These are phyloP conservation scores for Andrena hattorfiana DNA, from an alignment of 2,888 invertebrate species.

Conservation along the genomic window DNA sequence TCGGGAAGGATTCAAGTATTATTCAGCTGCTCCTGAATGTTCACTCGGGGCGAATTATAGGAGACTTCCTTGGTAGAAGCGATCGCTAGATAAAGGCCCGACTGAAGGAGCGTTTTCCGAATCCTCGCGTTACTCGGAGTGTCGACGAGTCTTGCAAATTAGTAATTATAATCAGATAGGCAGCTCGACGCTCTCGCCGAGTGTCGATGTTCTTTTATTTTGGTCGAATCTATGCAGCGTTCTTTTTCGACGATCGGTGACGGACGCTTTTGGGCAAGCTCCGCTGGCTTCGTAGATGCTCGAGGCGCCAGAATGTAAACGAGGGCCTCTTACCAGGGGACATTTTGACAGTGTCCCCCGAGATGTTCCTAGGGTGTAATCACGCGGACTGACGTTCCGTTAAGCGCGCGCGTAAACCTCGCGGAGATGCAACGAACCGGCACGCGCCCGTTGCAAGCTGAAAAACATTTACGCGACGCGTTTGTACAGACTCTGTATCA, in stretches of 20 bases:
- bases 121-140: no score
- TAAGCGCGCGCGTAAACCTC: conserved; percentile 49
- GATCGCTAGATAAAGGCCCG: no score
- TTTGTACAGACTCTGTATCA: conserved; percentile 80
- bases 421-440: conserved; percentile 43
- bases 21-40: no score
- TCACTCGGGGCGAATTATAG: no score
- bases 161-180: no score
- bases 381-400: conserved; percentile 38
- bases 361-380: conserved; percentile 75
- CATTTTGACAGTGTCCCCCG: conserved; percentile 54
- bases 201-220: no score
- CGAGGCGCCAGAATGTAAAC: conserved; percentile 23
- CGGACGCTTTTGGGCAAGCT: neutral
- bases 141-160: no score
- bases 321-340: conserved; percentile 40
- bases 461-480: conserved; percentile 51
- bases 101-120: no score
- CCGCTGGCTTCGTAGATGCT: conserved; percentile 26
- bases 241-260: neutral
- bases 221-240: neutral
- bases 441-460: conserved; percentile 42
- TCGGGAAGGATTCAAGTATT: no score
- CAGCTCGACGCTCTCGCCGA: no score
- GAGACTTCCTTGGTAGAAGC: no score